phyloP scores from a whole-genome alignment of 2,888 invertebrate genomes.

The Leptinotarsa rubiginosa region DNA sequence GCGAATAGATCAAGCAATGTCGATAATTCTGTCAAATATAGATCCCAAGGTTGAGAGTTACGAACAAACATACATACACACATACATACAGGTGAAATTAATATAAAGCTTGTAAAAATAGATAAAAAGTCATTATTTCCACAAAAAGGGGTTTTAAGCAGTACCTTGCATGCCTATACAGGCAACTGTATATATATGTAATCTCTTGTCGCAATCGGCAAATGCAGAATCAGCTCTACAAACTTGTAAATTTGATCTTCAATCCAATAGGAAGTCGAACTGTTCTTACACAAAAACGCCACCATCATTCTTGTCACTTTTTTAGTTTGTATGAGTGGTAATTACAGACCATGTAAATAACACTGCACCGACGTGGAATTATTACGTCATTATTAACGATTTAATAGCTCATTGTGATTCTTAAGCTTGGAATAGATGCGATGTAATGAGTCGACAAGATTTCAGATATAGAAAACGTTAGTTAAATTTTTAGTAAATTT shows the following conservation, averaged over 20 bases:
- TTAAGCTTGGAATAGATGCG: neutral
- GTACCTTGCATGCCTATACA: too few relatives aligned
- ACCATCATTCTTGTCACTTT: neutral
- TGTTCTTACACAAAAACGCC: neutral
- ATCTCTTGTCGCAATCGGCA: neutral
- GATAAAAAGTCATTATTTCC: too few relatives aligned
- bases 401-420: neutral
- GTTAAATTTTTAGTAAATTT: neutral
- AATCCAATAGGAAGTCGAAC: neutral
- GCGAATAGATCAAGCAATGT: too few relatives aligned
- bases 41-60: too few relatives aligned
- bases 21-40: too few relatives aligned
- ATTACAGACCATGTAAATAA: constrained; percentile 26
- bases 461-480: neutral
- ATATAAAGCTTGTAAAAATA: too few relatives aligned
- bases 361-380: constrained; percentile 24
- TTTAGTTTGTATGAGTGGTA: constrained; percentile 10
- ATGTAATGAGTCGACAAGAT: neutral
- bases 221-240: neutral
- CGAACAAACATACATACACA: too few relatives aligned
- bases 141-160: too few relatives aligned
- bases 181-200: too few relatives aligned
- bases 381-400: constrained; percentile 26
- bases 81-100: too few relatives aligned
- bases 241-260: neutral